Percentiles rank a stretch among this genome's conserved stretches.
These are phyloP conservation scores for Trichogramma dendrolimi DNA, from an alignment of 2,888 invertebrate species.

Conservation along the genomic window DNA sequence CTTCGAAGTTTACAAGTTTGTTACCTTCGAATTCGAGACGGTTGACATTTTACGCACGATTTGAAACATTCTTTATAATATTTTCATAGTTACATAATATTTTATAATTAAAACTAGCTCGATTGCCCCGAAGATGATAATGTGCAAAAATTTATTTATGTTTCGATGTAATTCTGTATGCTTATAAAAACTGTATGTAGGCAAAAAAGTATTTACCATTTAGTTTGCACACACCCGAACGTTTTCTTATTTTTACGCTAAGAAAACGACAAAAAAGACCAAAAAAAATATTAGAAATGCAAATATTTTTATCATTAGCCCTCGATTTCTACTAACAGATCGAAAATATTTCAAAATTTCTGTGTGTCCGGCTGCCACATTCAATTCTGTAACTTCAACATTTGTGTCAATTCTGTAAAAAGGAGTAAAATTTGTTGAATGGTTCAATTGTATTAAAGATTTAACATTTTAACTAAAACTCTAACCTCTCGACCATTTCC, in stretches of 20 bases:
- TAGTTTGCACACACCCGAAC: background rate
- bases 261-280: constrained; percentile 95
- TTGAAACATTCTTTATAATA: too few relatives aligned
- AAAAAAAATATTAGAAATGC: constrained; percentile 98
- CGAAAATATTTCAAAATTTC: constrained; percentile 98
- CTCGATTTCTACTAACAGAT: constrained; percentile 92
- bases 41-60: too few relatives aligned
- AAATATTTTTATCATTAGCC: constrained; percentile 99
- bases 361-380: constrained; percentile 95
- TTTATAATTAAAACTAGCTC: constrained; percentile 19
- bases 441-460: background rate
- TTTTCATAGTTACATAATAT: too few relatives aligned
- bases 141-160: constrained; percentile 19
- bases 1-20: too few relatives aligned
- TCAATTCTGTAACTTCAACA: constrained; percentile 90
- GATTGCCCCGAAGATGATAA: constrained; percentile 9
- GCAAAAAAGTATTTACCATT: background rate
- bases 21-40: too few relatives aligned
- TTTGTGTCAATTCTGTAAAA: constrained; percentile 85
- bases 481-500: constrained; percentile 84
- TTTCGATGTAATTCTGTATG: constrained; percentile 10
- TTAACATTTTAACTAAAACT: constrained; percentile 9
- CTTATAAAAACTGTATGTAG: constrained; percentile 12
- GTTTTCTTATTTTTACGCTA: constrained; percentile 63
- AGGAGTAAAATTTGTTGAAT: constrained; percentile 7